Conservation (phyloP, 2,888 invertebrate genomes). For the Chymomyza caudatula region DNA sequence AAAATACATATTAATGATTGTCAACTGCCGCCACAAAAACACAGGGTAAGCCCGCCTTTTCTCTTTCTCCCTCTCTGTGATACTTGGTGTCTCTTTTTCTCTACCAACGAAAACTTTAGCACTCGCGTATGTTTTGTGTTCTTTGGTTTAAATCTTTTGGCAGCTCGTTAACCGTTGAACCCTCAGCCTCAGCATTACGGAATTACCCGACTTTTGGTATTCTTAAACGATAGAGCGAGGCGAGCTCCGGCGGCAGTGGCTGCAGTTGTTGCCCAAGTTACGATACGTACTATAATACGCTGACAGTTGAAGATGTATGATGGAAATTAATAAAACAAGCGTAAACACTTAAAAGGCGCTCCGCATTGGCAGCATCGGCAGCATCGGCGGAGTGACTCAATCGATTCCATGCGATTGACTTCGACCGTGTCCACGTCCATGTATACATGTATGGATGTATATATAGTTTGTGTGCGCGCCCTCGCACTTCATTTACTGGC, state of each 20-base stretch:
- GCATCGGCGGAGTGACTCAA: slow-evolving; percentile 45
- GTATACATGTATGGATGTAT: background rate
- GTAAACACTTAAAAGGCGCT: slow-evolving; percentile 72
- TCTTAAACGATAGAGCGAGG: background rate
- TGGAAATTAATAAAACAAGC: slow-evolving; percentile 74
- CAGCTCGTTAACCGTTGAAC: slow-evolving; percentile 49
- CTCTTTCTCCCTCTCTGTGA: background rate
- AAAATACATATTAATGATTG: background rate
- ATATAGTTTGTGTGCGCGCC: slow-evolving; percentile 1
- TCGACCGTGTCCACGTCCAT: slow-evolving; percentile 3
- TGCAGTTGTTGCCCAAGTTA: background rate
- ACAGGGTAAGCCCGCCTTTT: too few relatives aligned
- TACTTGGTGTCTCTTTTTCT: too few relatives aligned
- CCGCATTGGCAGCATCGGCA: background rate
- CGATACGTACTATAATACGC: slow-evolving; percentile 26
- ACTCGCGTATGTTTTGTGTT: background rate
- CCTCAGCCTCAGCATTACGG: slow-evolving; percentile 7
- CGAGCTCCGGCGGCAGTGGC: background rate
- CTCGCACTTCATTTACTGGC: slow-evolving; percentile 17
- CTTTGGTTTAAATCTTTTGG: slow-evolving; percentile 18
- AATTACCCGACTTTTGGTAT: background rate
- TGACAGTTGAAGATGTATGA: slow-evolving; percentile 71
- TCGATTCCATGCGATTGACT: slow-evolving; percentile 52
- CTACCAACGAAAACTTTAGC: too few relatives aligned
- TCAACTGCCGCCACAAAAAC: background rate